Base-by-base conservation (phyloP, 2,888 invertebrate genomes). In the Ctenicera cuprea region DNA sequence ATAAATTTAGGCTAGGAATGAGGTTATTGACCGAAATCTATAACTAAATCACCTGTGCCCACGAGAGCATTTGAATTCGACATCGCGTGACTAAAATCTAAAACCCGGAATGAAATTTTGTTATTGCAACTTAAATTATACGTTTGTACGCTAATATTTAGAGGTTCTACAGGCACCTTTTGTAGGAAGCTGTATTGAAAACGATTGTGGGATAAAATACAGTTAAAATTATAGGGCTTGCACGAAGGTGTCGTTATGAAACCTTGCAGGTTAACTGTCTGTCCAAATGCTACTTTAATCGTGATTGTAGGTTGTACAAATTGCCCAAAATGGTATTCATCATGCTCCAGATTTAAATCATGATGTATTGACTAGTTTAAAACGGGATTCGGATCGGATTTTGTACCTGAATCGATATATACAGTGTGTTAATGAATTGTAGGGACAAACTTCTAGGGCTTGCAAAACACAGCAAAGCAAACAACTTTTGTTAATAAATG, bases 11-110 rank as follows among this genome's bases (percentile, higher is more conserved):
- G 18, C 16, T 48, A 20, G 48, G 18, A 59, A 38, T 38, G 59
- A 59, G 59, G 59, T 59, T 59, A 38, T 59, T 59, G 59, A 59
- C 59, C 59, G 59, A 59, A 59, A 59, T 54, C 54, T 54, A 54
- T 54, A 54, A 59, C 38, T 59, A 38, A 59, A 59, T 59, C 59
- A 59, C 59, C 59, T 57, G 59, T 59, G 38, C 59, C 59, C 59
- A 38, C 59, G 38, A 57, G 37, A 38, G 37, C 18, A 59, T 59
- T 38, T 20, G 59, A 18, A 20, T 38, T 57, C 59, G 59, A 22
- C 59, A 22, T 59, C 41, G 59, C 59, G 59, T 59, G 59, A 59
- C 59, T 59, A n/a, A 59, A 54, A 54, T 54, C 30, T 54, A 59
- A 57, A 57, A 59, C 33, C 57, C 59, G 59, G 38, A 59, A 38